Base-by-base conservation (phyloP, 2,888 invertebrate genomes). In the Temnothorax rugatulus region DNA sequence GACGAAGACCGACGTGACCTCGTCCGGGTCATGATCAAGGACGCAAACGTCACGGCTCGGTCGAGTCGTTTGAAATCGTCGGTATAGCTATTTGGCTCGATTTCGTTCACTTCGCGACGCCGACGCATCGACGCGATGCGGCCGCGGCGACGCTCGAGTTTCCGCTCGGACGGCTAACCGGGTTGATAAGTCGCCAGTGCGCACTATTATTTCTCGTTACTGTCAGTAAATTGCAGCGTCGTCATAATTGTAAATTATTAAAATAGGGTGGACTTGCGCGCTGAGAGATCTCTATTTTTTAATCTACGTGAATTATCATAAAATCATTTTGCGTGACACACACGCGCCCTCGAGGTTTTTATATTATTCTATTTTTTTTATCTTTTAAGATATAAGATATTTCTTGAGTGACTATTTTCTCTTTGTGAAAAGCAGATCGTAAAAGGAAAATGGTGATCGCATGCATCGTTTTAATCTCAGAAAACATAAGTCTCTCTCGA, bases 21-120 rank as follows among this genome's bases (percentile, higher is more conserved):
- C 9, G 25, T 38, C 21, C 79, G 5, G 73, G 79, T 81, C 79
- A 81, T 50, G 79, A 61, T 81, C 79, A 81, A 81, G 79, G 79
- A 71, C 79, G 47, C 71, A 47, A 4, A 71, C 50, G 71, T 71
- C 59, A 50, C 8, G 44, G 34, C 59, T 59, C 15, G 57, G 69
- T 69, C 57, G 57, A 34, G 69, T 52, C n/a, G 64, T 18, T 47
- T 21, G 44, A 57, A 77, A 57, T 68, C 29, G 68, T 77, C n/a
- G 71, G 44, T 15, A 34, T 34, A 38, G n/a, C 59, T 59, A n/a
- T 59, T 81, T 81, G 79, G 79, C 79, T 71, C 73, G 47, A 71
- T 81, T 59, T 71, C 59, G 38, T 71, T 81, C 54, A 50, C 21
- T 73, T 34, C 47, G n/a, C 47, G 21, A 47, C 59, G 57, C 21